Evolutionary conservation across 2,797 vertebrate species (phyloP).

Genomic region (Denticeps clupeoides): DNA sequence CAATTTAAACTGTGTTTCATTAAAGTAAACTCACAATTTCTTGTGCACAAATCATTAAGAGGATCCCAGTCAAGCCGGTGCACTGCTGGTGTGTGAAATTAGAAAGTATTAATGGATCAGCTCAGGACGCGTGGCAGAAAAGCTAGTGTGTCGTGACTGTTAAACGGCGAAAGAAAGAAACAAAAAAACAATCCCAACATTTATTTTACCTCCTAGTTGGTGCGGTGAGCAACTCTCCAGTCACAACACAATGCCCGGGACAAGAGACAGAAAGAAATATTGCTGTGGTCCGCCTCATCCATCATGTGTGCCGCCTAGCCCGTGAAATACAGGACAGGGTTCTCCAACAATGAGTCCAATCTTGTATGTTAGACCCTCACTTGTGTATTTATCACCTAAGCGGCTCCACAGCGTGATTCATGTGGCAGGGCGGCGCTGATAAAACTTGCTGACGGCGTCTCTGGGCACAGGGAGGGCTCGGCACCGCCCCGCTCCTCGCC

Average conservation of each 20-base stretch:
- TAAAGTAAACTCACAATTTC: too few species aligned
- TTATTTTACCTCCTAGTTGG: slow-evolving; percentile 36
- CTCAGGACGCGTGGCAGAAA: too few species aligned
- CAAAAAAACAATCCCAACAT: slow-evolving; percentile 33
- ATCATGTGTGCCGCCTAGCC: slow-evolving; percentile 51
- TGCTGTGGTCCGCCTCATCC: slow-evolving; percentile 43
- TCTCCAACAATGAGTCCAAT: slow-evolving; percentile 55
- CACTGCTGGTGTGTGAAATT: not conserved
- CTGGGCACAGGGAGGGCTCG: slow-evolving; percentile 30
- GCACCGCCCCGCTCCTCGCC: slow-evolving; percentile 10
- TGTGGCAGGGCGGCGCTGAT: slow-evolving; percentile 48
- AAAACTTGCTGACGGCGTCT: slow-evolving; percentile 52
- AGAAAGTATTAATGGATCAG: not conserved
- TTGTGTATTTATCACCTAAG: slow-evolving; percentile 63
- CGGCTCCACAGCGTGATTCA: slow-evolving; percentile 57
- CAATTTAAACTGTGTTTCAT: too few species aligned
- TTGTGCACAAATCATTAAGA: not conserved
- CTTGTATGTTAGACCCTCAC: slow-evolving; percentile 58
- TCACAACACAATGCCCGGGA: slow-evolving; percentile 36
- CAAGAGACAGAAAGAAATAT: slow-evolving; percentile 55
- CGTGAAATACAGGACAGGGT: slow-evolving; percentile 52
- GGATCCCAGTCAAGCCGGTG: not conserved
- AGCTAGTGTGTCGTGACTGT: too few species aligned
- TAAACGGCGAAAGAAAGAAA: too few species aligned
- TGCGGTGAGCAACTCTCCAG: slow-evolving; percentile 32